These are phyloP conservation scores for Drosophila macrospina DNA, from an alignment of 2,888 invertebrate genomes.

Conservation along the genomic window DNA sequence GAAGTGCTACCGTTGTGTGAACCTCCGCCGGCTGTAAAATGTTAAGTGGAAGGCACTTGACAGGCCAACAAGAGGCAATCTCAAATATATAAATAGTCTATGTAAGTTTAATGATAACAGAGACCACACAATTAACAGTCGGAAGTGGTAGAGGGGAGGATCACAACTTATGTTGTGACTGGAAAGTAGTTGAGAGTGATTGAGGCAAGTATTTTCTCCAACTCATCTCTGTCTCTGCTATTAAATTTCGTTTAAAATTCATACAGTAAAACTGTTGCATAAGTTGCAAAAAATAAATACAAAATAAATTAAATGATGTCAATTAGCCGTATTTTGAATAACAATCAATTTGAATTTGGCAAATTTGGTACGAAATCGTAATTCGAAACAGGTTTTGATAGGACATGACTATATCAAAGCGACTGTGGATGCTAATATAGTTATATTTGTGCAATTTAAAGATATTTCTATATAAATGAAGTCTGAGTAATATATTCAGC, in stretches of 20 bases:
- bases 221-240: too few relatives aligned
- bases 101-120: constrained; percentile 28
- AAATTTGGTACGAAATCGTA: neutral
- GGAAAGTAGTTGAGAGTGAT: neutral
- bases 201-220: neutral
- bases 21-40: constrained; percentile 58
- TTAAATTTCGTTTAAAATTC: neutral
- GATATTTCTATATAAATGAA: neutral
- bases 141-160: neutral
- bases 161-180: neutral
- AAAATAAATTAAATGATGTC: neutral
- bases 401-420: neutral
- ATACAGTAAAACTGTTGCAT: neutral
- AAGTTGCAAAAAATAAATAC: neutral
- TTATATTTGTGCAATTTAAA: neutral
- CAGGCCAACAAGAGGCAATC: constrained; percentile 15
- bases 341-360: neutral
- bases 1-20: constrained; percentile 27
- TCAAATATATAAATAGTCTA: constrained; percentile 37
- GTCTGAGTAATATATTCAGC: neutral
- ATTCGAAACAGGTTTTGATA: constrained; percentile 7
- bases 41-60: constrained; percentile 55
- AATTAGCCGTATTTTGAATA: constrained; percentile 8
- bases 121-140: neutral
- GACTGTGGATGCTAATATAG: neutral